These are phyloP conservation scores for Platysteira castanea DNA, from an alignment of 2,113 vertebrate species.

Conservation along the genomic window DNA sequence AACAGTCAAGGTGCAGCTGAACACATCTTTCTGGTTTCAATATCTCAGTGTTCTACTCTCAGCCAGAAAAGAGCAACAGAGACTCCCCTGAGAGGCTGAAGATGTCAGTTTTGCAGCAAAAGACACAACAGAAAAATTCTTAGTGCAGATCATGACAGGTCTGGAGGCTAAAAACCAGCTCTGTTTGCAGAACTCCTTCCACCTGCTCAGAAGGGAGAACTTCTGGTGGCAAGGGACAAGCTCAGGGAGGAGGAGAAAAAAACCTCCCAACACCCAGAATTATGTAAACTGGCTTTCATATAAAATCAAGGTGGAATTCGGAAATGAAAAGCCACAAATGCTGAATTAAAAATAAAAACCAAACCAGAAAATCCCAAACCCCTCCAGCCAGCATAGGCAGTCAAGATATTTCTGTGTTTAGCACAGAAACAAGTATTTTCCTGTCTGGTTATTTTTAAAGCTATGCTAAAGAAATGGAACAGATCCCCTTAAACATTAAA, in stretches of 20 bases:
- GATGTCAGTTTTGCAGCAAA: neutral
- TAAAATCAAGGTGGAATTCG: neutral
- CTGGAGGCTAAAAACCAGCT: neutral
- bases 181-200: neutral
- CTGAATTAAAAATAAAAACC: neutral
- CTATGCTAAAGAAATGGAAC: neutral
- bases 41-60: neutral
- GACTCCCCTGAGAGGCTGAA: neutral
- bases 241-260: neutral
- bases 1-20: neutral
- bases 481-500: neutral
- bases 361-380: neutral
- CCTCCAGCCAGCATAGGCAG: neutral
- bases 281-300: neutral
- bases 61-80: neutral
- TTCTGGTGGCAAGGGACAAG: neutral
- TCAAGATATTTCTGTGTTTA: neutral
- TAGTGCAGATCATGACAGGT: neutral
- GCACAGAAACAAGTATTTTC: neutral
- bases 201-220: neutral
- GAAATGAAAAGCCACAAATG: neutral
- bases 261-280: neutral
- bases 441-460: constrained; percentile 10
- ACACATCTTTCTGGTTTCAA: neutral
- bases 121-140: neutral